Conservation (phyloP, 2,113 vertebrate genomes). For the Corapipo altera region DNA sequence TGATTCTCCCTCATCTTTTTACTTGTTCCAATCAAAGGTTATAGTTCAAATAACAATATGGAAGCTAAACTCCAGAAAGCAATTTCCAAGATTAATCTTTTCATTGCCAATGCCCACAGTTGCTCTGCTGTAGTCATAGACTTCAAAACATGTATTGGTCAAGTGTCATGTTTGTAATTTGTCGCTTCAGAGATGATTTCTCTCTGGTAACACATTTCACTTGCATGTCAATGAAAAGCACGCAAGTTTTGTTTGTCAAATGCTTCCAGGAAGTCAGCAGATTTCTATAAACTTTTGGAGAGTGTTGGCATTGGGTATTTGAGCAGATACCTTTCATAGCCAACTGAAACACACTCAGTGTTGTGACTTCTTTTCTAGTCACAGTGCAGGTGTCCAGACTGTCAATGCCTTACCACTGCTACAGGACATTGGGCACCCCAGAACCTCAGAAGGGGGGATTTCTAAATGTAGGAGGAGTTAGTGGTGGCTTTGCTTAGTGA, state of each 20-base stretch:
- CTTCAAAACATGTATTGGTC: neutral
- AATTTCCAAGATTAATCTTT: neutral
- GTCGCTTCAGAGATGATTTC: neutral
- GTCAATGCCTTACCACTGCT: neutral
- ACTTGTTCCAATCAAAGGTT: neutral
- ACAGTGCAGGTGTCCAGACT: neutral
- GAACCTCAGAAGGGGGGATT: neutral
- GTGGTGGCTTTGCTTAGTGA: neutral
- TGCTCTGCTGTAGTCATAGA: neutral
- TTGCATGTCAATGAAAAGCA: neutral
- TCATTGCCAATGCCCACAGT: neutral
- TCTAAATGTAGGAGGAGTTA: neutral
- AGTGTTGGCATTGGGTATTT: neutral
- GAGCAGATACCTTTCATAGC: neutral
- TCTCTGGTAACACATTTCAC: neutral
- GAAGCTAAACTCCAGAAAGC: neutral
- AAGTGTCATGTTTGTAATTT: neutral
- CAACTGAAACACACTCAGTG: no score
- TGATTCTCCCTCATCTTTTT: neutral
- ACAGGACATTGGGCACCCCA: neutral
- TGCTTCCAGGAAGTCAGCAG: neutral
- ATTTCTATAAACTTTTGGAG: neutral
- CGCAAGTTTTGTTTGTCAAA: neutral
- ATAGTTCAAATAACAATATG: neutral
- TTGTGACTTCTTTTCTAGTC: neutral